These are phyloP conservation scores for Torymus aiolomorphi DNA, from an alignment of 2,888 invertebrate species.

Conservation along the genomic window DNA sequence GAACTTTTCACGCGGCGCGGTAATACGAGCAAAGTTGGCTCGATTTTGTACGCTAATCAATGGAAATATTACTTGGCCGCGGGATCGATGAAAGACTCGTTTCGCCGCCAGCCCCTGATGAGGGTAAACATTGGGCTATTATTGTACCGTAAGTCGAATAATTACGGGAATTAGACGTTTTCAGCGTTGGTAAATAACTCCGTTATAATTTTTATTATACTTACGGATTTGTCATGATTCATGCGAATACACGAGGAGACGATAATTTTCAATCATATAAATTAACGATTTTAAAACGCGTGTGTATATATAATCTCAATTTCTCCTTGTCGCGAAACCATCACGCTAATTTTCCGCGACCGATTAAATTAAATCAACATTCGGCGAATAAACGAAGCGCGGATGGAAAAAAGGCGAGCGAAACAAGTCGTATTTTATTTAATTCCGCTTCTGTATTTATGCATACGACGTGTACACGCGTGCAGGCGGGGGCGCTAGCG, in stretches of 20 bases:
- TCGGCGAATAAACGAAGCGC: conserved; percentile 1
- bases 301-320: no score
- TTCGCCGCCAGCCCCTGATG: no score
- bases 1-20: conserved; percentile 17
- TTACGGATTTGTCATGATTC: no score
- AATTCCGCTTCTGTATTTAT: conserved; percentile 16
- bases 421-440: conserved; percentile 37
- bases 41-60: conserved; percentile 10
- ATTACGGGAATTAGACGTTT: no score
- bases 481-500: not conserved
- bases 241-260: no score
- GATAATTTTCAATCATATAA: no score
- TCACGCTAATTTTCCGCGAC: no score
- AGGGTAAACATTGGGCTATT: no score
- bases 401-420: conserved; percentile 10
- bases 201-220: no score
- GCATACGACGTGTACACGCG: not conserved
- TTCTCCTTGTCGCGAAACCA: no score
- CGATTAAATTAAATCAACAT: conserved; percentile 22
- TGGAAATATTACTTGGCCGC: not conserved
- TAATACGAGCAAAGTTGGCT: conserved; percentile 37
- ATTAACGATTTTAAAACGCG: no score
- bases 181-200: no score
- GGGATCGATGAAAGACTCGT: not conserved
- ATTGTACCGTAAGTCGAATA: not conserved